A percentile compares a stretch with the other conserved stretches of the same genome.
Evolutionary conservation across 2,888 invertebrate species (phyloP).

Genomic region (Geophilus truncorum): DNA sequence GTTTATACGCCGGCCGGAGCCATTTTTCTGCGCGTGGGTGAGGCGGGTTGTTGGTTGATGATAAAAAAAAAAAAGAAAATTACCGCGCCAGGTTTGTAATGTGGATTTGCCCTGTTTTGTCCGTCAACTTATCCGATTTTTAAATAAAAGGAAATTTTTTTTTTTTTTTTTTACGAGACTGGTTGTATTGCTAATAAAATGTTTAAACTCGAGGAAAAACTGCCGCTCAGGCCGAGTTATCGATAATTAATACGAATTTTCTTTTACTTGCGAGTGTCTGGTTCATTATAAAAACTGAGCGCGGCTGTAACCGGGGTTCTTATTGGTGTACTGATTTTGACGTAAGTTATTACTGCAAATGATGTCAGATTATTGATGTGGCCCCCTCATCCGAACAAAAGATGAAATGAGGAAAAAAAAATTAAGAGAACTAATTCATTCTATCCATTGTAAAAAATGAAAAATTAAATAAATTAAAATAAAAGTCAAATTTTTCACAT

Average conservation of each 20-base stretch:
- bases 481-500: too few relatives aligned
- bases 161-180: neutral
- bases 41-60: neutral
- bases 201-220: neutral
- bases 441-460: too few relatives aligned
- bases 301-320: neutral
- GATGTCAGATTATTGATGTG: slow-evolving; percentile 21
- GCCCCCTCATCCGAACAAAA: neutral
- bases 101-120: neutral
- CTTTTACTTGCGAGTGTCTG: neutral
- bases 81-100: slow-evolving; percentile 21
- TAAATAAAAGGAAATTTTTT: neutral
- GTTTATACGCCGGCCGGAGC: slow-evolving; percentile 24
- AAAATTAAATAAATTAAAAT: too few relatives aligned
- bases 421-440: too few relatives aligned
- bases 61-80: neutral
- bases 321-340: slow-evolving; percentile 24
- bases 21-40: neutral
- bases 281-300: slow-evolving; percentile 23
- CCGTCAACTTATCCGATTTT: neutral
- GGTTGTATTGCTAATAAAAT: neutral
- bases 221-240: neutral
- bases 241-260: neutral
- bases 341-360: slow-evolving; percentile 19
- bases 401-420: slow-evolving; percentile 11